These are phyloP conservation scores for Lepus townsendii DNA, from an alignment of 2,797 vertebrate species.

Conservation along the genomic window DNA sequence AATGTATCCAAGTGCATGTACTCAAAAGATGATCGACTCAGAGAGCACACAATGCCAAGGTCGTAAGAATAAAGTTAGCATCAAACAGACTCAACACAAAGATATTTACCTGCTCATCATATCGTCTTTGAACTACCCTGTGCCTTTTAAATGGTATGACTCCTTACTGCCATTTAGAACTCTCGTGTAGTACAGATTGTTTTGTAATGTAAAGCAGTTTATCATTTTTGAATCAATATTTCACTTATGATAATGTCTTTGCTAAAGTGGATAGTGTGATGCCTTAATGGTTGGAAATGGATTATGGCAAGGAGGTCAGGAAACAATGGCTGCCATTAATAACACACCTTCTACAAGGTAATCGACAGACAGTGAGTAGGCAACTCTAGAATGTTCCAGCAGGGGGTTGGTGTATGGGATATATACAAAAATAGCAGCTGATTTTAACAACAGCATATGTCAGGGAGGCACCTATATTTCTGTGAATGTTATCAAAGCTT, in stretches of 20 bases:
- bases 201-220: conserved; percentile 76
- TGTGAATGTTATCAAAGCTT: neutral
- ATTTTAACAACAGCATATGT: neutral
- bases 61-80: conserved; percentile 5
- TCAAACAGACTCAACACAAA: neutral
- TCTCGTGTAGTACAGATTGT: conserved; percentile 69
- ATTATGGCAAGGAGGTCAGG: conserved; percentile 84
- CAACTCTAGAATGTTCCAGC: conserved; percentile 50
- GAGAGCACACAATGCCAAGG: neutral
- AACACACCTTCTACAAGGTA: conserved; percentile 76
- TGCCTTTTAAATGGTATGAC: neutral
- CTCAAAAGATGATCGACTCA: neutral
- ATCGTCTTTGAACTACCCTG: neutral
- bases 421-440: neutral
- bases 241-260: conserved; percentile 87
- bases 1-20: neutral
- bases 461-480: neutral
- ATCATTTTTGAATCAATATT: conserved; percentile 85
- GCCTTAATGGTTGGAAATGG: conserved; percentile 88
- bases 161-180: conserved; percentile 61
- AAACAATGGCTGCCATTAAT: conserved; percentile 85
- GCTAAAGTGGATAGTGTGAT: conserved; percentile 81
- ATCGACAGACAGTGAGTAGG: conserved; percentile 70
- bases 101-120: rapidly evolving
- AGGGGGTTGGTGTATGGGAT: neutral